Base-by-base conservation (phyloP, 2,113 vertebrate genomes). In the Monarcha castaneiventris region DNA sequence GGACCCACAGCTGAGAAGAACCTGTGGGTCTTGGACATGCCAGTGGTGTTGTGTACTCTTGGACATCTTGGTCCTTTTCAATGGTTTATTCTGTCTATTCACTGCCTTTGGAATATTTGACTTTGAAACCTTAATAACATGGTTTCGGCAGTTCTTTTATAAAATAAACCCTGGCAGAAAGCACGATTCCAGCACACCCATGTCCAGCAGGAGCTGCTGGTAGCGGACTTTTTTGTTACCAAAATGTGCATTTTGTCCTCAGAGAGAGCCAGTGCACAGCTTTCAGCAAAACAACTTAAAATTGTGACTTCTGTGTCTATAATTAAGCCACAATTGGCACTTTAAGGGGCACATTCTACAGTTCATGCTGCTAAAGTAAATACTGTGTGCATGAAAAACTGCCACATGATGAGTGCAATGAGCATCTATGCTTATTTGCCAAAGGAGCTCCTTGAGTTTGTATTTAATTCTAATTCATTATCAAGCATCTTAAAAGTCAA, bases 251-350 rank as follows among this genome's bases (percentile, higher is more conserved):
- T 19, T 87, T 37, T 68, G 27, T 26, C 43, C 74, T 79, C 52
- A 44, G 52, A 82, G 33, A 49, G 15, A 54, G 26, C 7, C 49
- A 75, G 44, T 20, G 46, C 52, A 80, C 30, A 84, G 61, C 37
- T 61, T 63, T 80, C 85, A 86, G 76, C 44, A 80, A 93, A 92
- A 56, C n/a, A 80, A 84, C 67, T 37, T 61, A 77, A 90, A 90
- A 74, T 11, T 68, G 39, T 29, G 52, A 81, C 61, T 87, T 51
- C 51, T 67, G 33, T 7, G 35, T 88, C 78, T 84, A 52, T 77
- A 92, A 82, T 77, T 39, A 90, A 71, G 84, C 48, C 61, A 83
- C 5, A 1, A 84, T 15, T 73, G 54, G 80, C 68, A 87, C 56
- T 84, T 91, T 29, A 89, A 86, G 52, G 56, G 55, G 54, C 61